Evolutionary conservation across 2,113 vertebrate species (phyloP), one percentile per base, ranked within the genome.

Genomic region (Heteronetta atricapilla): DNA sequence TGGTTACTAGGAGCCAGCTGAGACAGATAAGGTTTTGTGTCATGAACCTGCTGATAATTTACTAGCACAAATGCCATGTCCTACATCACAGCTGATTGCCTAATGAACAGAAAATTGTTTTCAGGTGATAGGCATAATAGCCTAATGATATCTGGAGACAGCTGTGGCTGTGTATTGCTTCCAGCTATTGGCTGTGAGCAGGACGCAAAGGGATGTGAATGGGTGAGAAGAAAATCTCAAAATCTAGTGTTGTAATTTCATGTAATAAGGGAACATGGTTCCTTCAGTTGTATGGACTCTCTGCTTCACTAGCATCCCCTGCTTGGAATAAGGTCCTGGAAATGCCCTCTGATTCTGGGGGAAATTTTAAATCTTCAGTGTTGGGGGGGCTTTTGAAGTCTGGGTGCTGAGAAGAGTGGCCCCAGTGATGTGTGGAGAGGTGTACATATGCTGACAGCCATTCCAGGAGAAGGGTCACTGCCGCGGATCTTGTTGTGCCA

Each of bases 71-170:
- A 87, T 87, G 55, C 77, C 40, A 31, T 80, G 74, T 87, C 36
- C 22, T 86, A 59, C 81, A 94, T 94, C 81, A 40, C 59, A 87
- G 48, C 46, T 93, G 74, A 82, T 76, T 73, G 63, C 81, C 70
- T 92, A 85, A 93, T 90, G 81, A 92, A 76, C 36, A 96, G 77
- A 80, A 89, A 73, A 89, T 87, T 93, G 36, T 87, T 92, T 94
- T 82, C 93, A 85, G 77, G 78, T 93, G 77, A 82, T 66, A 73
- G 88, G 31, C 59, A 33, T 90, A 84, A 87, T 40, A 90, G 25
- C 25, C 44, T 90, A n/a, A 73, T 69, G 70, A 60, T 42, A 67
- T 26, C 67, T 82, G 73, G 75, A 84, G 59, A 48, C 10, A 75
- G 50, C n/a, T 40, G 83, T 16, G 11, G 55, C 59, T 0, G 1